These are phyloP conservation scores for Bostrychus sinensis DNA, from an alignment of 2,113 vertebrate genomes.

Conservation along the genomic window DNA sequence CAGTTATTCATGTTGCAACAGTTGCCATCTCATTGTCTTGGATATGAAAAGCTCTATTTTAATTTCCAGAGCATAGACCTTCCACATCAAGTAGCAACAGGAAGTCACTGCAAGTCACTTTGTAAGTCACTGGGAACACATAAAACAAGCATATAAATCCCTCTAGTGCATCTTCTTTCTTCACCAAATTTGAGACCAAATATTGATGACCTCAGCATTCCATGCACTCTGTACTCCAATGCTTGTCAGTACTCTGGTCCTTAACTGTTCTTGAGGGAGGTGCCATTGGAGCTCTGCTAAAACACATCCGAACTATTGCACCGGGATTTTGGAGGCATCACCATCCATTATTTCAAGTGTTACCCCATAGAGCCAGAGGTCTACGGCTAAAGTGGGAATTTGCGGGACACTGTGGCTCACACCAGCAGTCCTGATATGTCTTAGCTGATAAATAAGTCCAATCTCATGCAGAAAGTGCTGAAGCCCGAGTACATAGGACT, in stretches of 20 bases:
- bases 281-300: conserved; percentile 65
- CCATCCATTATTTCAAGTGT: conserved; percentile 79
- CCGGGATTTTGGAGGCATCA: conserved; percentile 71
- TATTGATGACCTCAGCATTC: conserved; percentile 82
- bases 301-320: conserved; percentile 66
- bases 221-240: conserved; percentile 60
- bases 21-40: conserved; percentile 73
- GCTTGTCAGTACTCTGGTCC: conserved; percentile 59
- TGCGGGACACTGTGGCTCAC: conserved; percentile 59
- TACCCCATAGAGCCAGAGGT: conserved; percentile 72
- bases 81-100: conserved; percentile 83
- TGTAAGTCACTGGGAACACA: conserved; percentile 70
- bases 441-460: conserved; percentile 77
- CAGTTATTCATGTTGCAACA: conserved; percentile 68
- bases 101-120: conserved; percentile 80
- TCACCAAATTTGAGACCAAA: conserved; percentile 83
- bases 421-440: conserved; percentile 38
- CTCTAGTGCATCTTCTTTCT: conserved; percentile 67
- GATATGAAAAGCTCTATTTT: conserved; percentile 21
- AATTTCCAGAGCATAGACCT: conserved; percentile 55
- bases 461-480: conserved; percentile 80
- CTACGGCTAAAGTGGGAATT: conserved; percentile 67
- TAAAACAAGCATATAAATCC: conserved; percentile 74
- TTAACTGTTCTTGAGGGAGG: conserved; percentile 52
- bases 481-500: conserved; percentile 56